Evolutionary conservation across 1,140 invertebrate species (phyloP).

Genomic region (Leptonema lineaticorne): DNA sequence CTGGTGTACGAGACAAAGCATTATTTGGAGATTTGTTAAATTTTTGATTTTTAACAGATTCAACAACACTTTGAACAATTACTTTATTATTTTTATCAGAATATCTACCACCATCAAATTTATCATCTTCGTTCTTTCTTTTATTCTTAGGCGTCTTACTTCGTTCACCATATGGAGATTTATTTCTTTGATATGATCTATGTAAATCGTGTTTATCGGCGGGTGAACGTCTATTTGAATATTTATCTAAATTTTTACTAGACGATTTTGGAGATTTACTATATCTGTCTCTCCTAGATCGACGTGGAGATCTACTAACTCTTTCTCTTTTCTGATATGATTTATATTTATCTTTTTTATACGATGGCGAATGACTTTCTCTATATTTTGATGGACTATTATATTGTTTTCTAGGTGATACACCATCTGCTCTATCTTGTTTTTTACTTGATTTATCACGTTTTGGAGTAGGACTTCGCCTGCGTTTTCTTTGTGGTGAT

Average conservation of each 20-base stretch:
- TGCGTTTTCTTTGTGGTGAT: constrained; percentile 30
- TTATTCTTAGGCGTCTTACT: constrained; percentile 34
- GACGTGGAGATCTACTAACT: constrained; percentile 26
- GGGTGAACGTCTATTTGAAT: background rate
- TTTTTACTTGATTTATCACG: constrained; percentile 27
- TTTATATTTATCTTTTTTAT: constrained; percentile 30
- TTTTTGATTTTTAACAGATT: constrained; percentile 28
- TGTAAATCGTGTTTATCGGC: constrained; percentile 19
- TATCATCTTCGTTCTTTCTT: constrained; percentile 9
- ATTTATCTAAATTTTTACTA: constrained; percentile 22
- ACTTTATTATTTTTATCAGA: constrained; percentile 22
- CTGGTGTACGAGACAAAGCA: constrained; percentile 34
- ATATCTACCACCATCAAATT: background rate
- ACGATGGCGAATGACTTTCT: constrained; percentile 29
- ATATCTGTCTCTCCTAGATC: constrained; percentile 26
- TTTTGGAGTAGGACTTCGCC: constrained; percentile 31
- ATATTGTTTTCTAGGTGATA: constrained; percentile 30
- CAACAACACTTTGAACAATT: constrained; percentile 17
- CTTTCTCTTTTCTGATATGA: constrained; percentile 28
- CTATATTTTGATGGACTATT: constrained; percentile 18
- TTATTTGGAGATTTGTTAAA: constrained; percentile 27
- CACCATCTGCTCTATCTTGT: constrained; percentile 28
- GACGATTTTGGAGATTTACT: constrained; percentile 34
- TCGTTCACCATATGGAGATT: constrained; percentile 28
- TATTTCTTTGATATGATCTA: constrained; percentile 34